Evolutionary conservation across 2,113 vertebrate genomes (phyloP).

Genomic region (Corapipo altera): DNA sequence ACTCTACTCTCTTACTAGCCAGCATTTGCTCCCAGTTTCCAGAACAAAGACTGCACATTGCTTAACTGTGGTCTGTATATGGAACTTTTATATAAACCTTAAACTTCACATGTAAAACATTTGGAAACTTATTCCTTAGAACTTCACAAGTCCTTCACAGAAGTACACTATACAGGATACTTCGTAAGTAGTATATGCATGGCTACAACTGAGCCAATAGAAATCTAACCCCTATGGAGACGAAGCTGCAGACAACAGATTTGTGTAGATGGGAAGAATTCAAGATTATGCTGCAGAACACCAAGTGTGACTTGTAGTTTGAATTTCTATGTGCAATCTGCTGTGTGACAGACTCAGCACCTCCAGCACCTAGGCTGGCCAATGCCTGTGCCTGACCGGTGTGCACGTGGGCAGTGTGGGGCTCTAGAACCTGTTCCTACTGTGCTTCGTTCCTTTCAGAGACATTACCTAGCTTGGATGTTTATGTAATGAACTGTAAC

Average conservation of each 20-base stretch:
- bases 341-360: background rate
- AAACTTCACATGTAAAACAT: background rate
- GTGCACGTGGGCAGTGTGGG: rapidly evolving
- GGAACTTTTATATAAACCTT: background rate
- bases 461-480: background rate
- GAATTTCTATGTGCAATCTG: background rate
- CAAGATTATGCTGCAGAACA: background rate
- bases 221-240: rapidly evolving
- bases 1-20: background rate
- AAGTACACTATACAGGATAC: background rate
- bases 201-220: rapidly evolving
- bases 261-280: background rate
- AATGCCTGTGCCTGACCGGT: rapidly evolving
- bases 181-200: rapidly evolving
- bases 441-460: background rate
- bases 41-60: background rate
- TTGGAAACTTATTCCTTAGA: background rate
- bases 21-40: background rate
- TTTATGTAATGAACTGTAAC: background rate
- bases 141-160: background rate
- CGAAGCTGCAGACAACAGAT: background rate
- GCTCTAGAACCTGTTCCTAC: background rate
- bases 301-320: rapidly evolving
- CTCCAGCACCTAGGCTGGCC: background rate
- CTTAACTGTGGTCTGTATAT: background rate